These are phyloP conservation scores for Oreochromis mossambicus DNA, from an alignment of 2,797 vertebrate species.

Conservation along the genomic window DNA sequence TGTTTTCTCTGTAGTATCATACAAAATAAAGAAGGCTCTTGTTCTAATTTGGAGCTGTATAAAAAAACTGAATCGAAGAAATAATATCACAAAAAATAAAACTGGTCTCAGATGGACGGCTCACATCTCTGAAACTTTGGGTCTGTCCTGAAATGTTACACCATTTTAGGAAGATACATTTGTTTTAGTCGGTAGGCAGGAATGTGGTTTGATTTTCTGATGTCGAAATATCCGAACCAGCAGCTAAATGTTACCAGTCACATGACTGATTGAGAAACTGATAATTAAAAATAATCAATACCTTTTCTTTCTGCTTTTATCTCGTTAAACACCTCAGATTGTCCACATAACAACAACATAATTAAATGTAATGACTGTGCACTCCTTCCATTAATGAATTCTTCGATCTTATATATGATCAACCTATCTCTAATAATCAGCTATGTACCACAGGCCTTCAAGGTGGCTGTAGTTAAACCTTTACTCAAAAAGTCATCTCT, in stretches of 20 bases:
- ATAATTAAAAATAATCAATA: too few species aligned
- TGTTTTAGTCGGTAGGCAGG: neutral
- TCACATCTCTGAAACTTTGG: neutral
- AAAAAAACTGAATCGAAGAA: neutral
- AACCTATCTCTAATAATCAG: too few species aligned
- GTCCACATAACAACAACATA: neutral
- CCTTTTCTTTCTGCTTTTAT: neutral
- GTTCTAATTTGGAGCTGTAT: neutral
- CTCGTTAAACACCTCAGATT: neutral
- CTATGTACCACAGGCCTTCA: too few species aligned
- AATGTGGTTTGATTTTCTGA: neutral
- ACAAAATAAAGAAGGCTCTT: neutral
- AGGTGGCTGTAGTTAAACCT: too few species aligned
- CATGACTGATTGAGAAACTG: neutral
- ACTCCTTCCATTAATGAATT: neutral
- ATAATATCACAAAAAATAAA: neutral
- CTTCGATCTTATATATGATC: too few species aligned
- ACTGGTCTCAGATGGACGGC: neutral
- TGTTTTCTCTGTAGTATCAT: neutral
- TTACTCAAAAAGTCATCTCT: too few species aligned
- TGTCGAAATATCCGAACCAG: neutral
- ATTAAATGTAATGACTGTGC: neutral
- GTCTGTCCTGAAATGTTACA: neutral
- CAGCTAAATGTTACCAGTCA: neutral
- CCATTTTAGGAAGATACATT: neutral